A percentile compares a stretch with the other conserved stretches of the same genome.
phyloP scores from a whole-genome alignment of 2,797 vertebrate species.

The Erethizon dorsatum region DNA sequence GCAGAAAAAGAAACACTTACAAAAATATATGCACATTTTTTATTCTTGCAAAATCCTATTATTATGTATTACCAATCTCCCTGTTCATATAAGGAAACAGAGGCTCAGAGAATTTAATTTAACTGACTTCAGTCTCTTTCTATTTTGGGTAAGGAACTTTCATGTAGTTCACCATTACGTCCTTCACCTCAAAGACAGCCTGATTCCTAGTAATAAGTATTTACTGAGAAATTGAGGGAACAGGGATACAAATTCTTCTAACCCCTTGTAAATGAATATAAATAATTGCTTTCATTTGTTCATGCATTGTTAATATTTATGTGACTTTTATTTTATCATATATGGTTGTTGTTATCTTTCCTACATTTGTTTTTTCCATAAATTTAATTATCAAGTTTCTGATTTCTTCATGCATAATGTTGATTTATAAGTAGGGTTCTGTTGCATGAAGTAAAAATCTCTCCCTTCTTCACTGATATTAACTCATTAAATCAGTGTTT shows the following conservation, averaged over 20 bases:
- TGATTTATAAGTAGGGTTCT: neutral
- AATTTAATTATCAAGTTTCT: neutral
- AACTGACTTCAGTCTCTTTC: neutral
- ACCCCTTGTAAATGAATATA: neutral
- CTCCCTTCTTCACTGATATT: neutral
- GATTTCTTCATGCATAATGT: neutral
- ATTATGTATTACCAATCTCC: neutral
- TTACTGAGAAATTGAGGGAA: constrained; percentile 7
- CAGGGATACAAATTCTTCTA: neutral
- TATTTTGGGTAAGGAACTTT: neutral
- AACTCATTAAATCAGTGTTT: neutral
- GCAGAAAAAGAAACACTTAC: neutral
- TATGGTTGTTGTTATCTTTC: neutral
- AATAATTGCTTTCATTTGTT: neutral
- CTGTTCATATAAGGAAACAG: neutral
- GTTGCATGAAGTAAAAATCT: neutral
- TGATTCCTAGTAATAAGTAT: constrained; percentile 35
- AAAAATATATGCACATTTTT: neutral
- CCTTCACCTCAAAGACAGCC: neutral
- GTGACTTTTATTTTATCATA: neutral
- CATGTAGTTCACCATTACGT: neutral
- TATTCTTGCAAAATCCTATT: neutral
- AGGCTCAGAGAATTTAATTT: neutral
- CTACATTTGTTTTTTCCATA: neutral
- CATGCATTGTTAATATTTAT: neutral